These are phyloP conservation scores for Cyclophora punctaria DNA, from an alignment of 2,888 invertebrate genomes.

Conservation along the genomic window DNA sequence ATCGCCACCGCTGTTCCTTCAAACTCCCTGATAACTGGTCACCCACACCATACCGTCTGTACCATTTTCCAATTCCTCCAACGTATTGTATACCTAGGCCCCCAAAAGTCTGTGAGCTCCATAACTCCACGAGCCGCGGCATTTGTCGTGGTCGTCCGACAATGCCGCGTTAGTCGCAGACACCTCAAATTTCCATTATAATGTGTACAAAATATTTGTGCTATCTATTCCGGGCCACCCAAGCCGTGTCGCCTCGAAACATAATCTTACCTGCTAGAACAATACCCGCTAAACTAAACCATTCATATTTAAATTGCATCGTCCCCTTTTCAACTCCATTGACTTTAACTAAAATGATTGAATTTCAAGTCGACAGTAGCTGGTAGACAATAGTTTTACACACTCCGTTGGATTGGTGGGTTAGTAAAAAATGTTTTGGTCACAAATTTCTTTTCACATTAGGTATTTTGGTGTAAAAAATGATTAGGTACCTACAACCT, in stretches of 20 bases:
- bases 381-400: too few relatives aligned
- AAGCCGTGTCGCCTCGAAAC: conserved; percentile 44
- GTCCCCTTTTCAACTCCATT: conserved; percentile 25
- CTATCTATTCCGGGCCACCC: conserved; percentile 68
- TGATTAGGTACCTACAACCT: too few relatives aligned
- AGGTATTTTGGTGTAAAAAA: too few relatives aligned
- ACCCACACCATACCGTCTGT: too few relatives aligned
- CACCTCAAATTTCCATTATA: conserved; percentile 65
- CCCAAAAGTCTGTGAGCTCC: too few relatives aligned
- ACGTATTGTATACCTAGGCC: too few relatives aligned
- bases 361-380: conserved; percentile 3
- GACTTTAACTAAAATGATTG: conserved; percentile 11
- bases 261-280: conserved; percentile 66
- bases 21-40: too few relatives aligned
- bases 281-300: conserved; percentile 34
- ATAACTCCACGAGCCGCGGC: conserved; percentile 18
- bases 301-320: conserved; percentile 46
- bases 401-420: too few relatives aligned
- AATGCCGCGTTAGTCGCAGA: conserved; percentile 48
- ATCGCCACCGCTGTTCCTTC: too few relatives aligned
- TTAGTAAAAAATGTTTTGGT: too few relatives aligned
- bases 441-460: too few relatives aligned
- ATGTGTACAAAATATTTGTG: conserved; percentile 67
- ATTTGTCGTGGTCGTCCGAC: conserved; percentile 59
- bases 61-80: too few relatives aligned